These are phyloP conservation scores for Ochotona curzoniae DNA, from an alignment of 2,113 vertebrate genomes.

Conservation along the genomic window DNA sequence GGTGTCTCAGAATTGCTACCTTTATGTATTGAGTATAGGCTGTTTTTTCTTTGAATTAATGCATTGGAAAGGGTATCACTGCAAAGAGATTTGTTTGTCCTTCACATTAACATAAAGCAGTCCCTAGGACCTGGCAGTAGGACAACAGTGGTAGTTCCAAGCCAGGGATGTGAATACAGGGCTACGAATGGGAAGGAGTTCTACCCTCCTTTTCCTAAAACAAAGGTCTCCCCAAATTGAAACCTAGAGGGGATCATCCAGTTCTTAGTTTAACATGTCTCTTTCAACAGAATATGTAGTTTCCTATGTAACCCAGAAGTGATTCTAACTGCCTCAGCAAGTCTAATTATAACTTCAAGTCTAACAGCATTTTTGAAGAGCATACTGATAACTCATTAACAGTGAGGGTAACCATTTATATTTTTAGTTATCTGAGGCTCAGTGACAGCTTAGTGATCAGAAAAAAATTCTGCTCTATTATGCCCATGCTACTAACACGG, in stretches of 20 bases:
- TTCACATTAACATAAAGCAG: neutral
- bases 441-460: neutral
- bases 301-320: conserved; percentile 16
- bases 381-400: conserved; percentile 9
- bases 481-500: neutral
- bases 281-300: neutral
- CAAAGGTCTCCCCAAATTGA: no score
- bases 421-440: conserved; percentile 34
- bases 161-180: neutral
- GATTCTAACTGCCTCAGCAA: conserved; percentile 33
- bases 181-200: neutral
- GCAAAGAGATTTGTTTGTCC: neutral
- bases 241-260: neutral
- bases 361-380: conserved; percentile 39
- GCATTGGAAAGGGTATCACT: neutral
- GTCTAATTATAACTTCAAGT: conserved; percentile 35
- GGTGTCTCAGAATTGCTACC: neutral
- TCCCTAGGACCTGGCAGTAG: neutral
- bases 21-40: neutral
- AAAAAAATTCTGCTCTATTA: neutral
- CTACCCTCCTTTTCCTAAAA: no score
- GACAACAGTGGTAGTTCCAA: neutral
- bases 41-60: neutral
- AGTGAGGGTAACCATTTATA: no score
- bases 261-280: conserved; percentile 10